Evolutionary conservation across 2,888 invertebrate genomes (phyloP), one percentile per base, ranked within the genome.

Genomic region (Eurytoma californica): DNA sequence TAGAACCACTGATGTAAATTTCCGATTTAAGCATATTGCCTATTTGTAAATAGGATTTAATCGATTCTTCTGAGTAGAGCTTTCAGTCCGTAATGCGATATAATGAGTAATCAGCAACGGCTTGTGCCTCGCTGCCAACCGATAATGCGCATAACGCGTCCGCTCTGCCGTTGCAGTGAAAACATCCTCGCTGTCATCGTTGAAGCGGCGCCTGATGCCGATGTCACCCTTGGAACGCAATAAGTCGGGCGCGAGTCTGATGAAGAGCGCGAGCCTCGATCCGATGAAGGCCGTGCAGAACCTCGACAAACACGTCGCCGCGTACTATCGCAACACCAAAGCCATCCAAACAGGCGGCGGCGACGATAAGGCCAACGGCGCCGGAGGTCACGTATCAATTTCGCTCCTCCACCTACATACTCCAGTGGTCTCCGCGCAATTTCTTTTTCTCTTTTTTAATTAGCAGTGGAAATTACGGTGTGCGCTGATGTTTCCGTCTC

Each of bases 201-300:
- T 84, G 30, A 85, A 85, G 73, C 84, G 86, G 77, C 85, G 84
- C 85, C 85, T 85, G 83, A 84, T 85, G 84, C 84, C 85, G 83
- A 81, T 86, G 84, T 86, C 86, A 83, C 86, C 85, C 84, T 82
- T 84, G 60, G 84, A 86, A 69, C 83, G 79, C 28, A 80, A 83
- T 79, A 85, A 84, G 85, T 84, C 84, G 47, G 84, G 84, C 82
- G 73, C 66, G 28, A 82, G 67, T 75, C 67, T 85, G 69, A 83
- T 81, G 57, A 84, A 79, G 69, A 78, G 83, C 53, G n/a, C 51
- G 61, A 72, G n/a, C 57, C 65, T 79, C 57, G 81, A 79, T 60
- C 82, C 82, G 20, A 49, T 82, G 53, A 82, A 82, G 70, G 55
- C 78, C 5, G 72, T 80, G 13, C 73, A 82, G 63, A 82, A 30